Base-by-base conservation (phyloP, 2,888 invertebrate species). In the Mellilla xanthometata region DNA sequence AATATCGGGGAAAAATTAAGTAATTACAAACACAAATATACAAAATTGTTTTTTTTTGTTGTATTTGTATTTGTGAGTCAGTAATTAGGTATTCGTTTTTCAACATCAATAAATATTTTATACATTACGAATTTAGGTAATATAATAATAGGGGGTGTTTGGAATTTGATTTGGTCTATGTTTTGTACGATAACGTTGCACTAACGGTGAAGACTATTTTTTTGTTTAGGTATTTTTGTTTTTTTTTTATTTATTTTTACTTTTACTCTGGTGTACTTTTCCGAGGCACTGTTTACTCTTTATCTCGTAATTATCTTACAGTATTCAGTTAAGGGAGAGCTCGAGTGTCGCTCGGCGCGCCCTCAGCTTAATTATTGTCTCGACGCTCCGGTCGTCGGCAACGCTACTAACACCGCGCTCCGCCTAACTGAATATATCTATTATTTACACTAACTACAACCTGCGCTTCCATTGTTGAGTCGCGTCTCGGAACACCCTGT, bases 101-200 rank as follows among this genome's bases (percentile, higher is more conserved):
- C 62, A 81, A 81, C 81, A 74, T 76, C 60, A 66, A 77, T 83
- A 84, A 79, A 85, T 81, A 82, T 55, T 72, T 69, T 56, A 64
- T 58, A 67, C 72, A 77, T 78, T 71, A 81, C 52, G 68, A 70
- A 67, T 72, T 70, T 71, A 65, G 64, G 61, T 72, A 72, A 62
- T 55, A 63, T 65, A 62, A 49, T 46, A 49, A 32, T 22, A 24
- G 35, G 26, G 45, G 68, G 65, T 72, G 81, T 83, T 84, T 82
- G 81, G 81, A 76, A 71, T 68, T 65, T 61, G 68, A 81, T 84
- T 86, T 88, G 87, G 87, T 88, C 86, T 87, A 72, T 77, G 78
- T 74, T 83, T 87, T 87, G 87, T 88, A 86, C 87, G 82, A 76
- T 81, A 53, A 69, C 62, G 81, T 86, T 85, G 83, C 74, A 82